Evolutionary conservation across 2,797 vertebrate species (phyloP).

Genomic region (Sciurus carolinensis): DNA sequence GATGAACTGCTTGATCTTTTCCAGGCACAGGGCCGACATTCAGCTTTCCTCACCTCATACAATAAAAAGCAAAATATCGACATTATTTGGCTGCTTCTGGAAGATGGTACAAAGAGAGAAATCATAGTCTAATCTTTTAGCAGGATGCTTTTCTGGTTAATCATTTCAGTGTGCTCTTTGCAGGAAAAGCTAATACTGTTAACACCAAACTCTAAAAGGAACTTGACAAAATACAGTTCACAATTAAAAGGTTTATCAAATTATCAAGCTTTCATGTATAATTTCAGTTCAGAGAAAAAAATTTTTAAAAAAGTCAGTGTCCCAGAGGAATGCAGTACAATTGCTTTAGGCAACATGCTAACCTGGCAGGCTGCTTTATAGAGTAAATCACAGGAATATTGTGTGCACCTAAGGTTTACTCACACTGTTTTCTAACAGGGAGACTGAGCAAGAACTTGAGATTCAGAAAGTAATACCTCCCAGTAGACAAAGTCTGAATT

Average conservation of each 20-base stretch:
- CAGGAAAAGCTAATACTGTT: conserved; percentile 37
- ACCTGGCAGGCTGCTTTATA: background rate
- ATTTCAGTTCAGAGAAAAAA: conserved; percentile 74
- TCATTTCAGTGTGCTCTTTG: conserved; percentile 70
- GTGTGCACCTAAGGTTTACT: conserved; percentile 62
- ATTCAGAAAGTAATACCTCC: conserved; percentile 82
- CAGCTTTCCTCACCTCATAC: conserved; percentile 63
- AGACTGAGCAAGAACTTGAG: conserved; percentile 68
- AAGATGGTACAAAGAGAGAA: conserved; percentile 27
- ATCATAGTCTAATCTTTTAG: conserved; percentile 43
- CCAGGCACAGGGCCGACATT: conserved; percentile 13
- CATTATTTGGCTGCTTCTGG: conserved; percentile 36
- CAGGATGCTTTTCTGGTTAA: conserved; percentile 63
- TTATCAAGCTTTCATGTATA: conserved; percentile 70
- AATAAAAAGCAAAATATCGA: conserved; percentile 35
- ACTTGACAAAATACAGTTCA: conserved; percentile 59
- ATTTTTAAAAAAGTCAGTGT: conserved; percentile 40
- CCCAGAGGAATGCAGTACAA: conserved; percentile 58
- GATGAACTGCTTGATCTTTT: conserved; percentile 43
- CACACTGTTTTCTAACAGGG: conserved; percentile 70
- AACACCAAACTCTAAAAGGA: conserved; percentile 55
- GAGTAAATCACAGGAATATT: conserved; percentile 48
- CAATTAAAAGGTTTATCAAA: conserved; percentile 81
- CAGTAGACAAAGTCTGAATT: conserved; percentile 78
- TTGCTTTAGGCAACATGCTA: conserved; percentile 29